Percentiles rank a stretch among this genome's conserved stretches.
phyloP scores from a whole-genome alignment of 2,888 invertebrate species.

The Meteorus colon region DNA sequence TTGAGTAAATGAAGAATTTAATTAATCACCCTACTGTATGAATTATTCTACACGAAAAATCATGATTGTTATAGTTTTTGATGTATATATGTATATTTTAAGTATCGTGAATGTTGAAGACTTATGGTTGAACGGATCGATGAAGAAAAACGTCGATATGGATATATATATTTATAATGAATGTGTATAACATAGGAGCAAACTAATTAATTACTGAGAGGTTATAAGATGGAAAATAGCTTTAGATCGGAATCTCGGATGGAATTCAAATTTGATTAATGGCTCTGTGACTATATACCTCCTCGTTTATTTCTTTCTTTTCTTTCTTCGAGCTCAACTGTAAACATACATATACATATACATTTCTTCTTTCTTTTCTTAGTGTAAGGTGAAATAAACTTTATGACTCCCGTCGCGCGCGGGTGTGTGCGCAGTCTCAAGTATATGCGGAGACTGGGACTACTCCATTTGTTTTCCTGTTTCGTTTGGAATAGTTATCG shows the following conservation, averaged over 20 bases:
- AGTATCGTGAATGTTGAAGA: not conserved
- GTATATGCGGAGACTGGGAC: not conserved
- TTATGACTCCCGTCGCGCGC: not conserved
- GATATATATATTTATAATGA: slow-evolving; percentile 4
- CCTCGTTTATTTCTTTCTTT: slow-evolving; percentile 11
- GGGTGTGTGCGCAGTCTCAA: not conserved
- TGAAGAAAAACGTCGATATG: slow-evolving; percentile 37
- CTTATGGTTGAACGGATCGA: not conserved
- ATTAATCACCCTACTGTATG: slow-evolving; percentile 25
- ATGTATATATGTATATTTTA: not conserved
- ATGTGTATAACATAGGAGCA: slow-evolving; percentile 26
- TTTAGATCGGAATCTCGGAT: slow-evolving; percentile 41
- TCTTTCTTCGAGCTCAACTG: not conserved
- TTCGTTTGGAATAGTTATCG: not conserved
- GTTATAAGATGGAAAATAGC: slow-evolving; percentile 38
- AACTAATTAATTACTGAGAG: slow-evolving; percentile 41
- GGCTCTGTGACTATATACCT: slow-evolving; percentile 10
- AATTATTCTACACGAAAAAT: slow-evolving; percentile 1
- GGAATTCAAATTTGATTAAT: slow-evolving; percentile 45
- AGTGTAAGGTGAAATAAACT: slow-evolving; percentile 21
- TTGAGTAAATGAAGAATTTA: not conserved
- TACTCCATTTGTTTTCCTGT: not conserved
- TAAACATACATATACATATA: slow-evolving; percentile 7
- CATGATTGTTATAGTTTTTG: too few species aligned
- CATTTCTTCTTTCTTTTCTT: not conserved